Percentiles rank a stretch among this genome's conserved stretches.
phyloP scores from a whole-genome alignment of 2,113 vertebrate species.

The Corydoras sp. region DNA sequence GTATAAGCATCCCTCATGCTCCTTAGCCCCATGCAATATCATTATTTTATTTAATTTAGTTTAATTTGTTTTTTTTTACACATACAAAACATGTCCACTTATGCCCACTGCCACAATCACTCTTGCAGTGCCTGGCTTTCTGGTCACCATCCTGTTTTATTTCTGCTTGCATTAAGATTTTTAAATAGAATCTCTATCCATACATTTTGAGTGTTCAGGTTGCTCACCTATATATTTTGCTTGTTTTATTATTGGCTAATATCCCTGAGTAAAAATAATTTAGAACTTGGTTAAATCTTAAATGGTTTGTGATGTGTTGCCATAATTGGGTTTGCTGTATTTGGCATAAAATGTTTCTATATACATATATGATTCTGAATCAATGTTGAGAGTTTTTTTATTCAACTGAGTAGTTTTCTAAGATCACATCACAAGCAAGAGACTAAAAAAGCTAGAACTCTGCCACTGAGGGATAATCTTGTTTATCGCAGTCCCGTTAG shows the following conservation, averaged over 20 bases:
- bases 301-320: too few species aligned
- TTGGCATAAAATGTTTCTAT: too few species aligned
- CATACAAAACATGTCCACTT: neutral
- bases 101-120: constrained; percentile 10
- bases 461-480: constrained; percentile 33
- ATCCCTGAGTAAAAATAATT: too few species aligned
- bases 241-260: too few species aligned
- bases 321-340: too few species aligned
- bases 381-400: too few species aligned
- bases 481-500: constrained; percentile 26
- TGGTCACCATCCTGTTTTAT: neutral
- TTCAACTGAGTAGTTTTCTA: constrained; percentile 16
- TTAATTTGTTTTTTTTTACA: neutral
- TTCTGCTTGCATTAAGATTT: constrained; percentile 33
- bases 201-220: too few species aligned
- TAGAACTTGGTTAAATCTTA: too few species aligned
- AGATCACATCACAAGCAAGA: constrained; percentile 14
- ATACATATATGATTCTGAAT: too few species aligned
- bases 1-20: constrained; percentile 10
- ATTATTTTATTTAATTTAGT: constrained; percentile 9
- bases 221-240: too few species aligned
- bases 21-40: constrained; percentile 14
- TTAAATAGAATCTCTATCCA: too few species aligned
- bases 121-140: constrained; percentile 2
- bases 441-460: constrained; percentile 9